Evolutionary conservation across 2,797 vertebrate genomes (phyloP), one percentile per base, ranked within the genome.

Genomic region (Paguma larvata): DNA sequence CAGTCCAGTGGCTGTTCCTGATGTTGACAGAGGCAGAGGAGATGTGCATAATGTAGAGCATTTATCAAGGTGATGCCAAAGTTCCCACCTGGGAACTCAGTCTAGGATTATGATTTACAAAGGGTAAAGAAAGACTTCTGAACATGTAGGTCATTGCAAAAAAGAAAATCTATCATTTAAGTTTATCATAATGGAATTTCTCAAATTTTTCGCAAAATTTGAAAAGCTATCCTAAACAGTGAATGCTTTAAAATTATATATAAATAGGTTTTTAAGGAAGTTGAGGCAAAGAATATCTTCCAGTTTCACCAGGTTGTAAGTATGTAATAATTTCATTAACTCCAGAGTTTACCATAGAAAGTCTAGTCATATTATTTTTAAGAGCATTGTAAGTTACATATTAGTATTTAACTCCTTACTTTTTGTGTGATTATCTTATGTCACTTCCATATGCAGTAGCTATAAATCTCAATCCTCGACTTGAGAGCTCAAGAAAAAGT

Each of bases 1-100:
- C 21, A 94, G 41, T 41, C 56, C 72, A 80, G 18, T 56, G 46
- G 27, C 70, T 53, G 44, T 44, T 82, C 82, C 92, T 84, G 63
- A 85, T 84, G 88, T 68, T 87, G 72, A 94, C 83, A 94, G 79
- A 96, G 21, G 21, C 85, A 48, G 51, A 77, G n/a, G 34, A 95
- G 59, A 56, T 32, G 1, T 34, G 93, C 68, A 90, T 75, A 88
- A 89, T 63, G 75, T 9, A 30, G 30, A 75, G 41, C 59, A 44
- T 65, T 87, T 78, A 91, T 86, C 91, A 96, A 94, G 83, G 41
- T 94, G 63, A 84, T 93, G n/a, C 80, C 85, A 94, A 83, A 95
- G 46, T 85, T 75, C 30, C 30, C 59, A 44, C 12, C 6, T 91
- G 77, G 59, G 72, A 89, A 88, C 59, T 84, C 21, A 70, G 16